Evolutionary conservation across 2,797 vertebrate genomes (phyloP).

Genomic region (Cheirogaleus major): DNA sequence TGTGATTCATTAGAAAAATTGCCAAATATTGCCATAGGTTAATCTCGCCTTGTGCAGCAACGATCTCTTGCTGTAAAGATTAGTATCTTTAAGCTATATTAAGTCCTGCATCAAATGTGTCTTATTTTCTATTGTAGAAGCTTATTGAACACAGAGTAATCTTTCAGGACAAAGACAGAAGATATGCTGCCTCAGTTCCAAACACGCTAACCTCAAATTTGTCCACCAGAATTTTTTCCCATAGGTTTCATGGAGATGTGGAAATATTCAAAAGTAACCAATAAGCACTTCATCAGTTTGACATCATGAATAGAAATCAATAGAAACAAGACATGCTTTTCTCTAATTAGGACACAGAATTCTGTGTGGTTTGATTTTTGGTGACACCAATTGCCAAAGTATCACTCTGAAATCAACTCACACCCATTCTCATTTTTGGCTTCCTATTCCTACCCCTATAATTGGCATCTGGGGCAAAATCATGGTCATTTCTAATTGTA

Average conservation of each 20-base stretch:
- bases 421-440: background rate
- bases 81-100: background rate
- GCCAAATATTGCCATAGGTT: background rate
- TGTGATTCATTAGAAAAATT: background rate
- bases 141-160: background rate
- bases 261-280: background rate
- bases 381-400: background rate
- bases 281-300: background rate
- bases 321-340: background rate
- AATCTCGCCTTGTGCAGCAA: background rate
- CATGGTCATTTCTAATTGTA: constrained; percentile 21
- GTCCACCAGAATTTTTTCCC: background rate
- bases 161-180: background rate
- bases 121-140: background rate
- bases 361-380: background rate
- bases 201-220: background rate
- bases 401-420: background rate
- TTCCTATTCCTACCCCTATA: background rate
- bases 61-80: background rate
- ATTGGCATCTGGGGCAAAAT: constrained; percentile 38
- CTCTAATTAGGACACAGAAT: background rate
- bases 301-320: background rate
- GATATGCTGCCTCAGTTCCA: background rate
- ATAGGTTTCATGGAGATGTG: background rate
- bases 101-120: background rate